Conservation (phyloP, 2,797 vertebrate genomes). For the Typhlichthys eigenmanni region DNA sequence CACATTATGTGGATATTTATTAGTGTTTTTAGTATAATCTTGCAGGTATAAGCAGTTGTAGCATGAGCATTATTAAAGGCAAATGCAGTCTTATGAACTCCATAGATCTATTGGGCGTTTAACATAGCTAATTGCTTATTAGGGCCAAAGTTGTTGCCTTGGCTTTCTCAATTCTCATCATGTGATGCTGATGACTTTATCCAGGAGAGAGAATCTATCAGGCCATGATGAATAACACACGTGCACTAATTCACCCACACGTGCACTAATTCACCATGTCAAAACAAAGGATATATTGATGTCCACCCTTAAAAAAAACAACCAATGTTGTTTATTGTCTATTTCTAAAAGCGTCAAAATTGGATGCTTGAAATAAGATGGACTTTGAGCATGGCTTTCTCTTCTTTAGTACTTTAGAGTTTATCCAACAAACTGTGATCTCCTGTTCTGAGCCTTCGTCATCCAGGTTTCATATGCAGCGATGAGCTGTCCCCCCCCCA, state of each 20-base stretch:
- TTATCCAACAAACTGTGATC: conserved; percentile 20
- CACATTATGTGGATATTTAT: too few species aligned
- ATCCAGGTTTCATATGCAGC: conserved; percentile 36
- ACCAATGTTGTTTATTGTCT: conserved; percentile 16
- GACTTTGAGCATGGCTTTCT: not conserved
- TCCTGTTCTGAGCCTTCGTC: conserved; percentile 46
- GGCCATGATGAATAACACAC: conserved; percentile 62
- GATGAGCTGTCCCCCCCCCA: conserved; percentile 45
- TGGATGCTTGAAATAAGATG: conserved; percentile 5
- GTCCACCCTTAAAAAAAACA: conserved; percentile 10
- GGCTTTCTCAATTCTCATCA: conserved; percentile 26
- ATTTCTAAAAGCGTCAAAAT: conserved; percentile 2
- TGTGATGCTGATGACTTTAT: conserved; percentile 48
- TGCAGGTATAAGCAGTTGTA: too few species aligned
- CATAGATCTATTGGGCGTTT: conserved; percentile 3
- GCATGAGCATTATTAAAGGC: too few species aligned
- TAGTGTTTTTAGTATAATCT: too few species aligned
- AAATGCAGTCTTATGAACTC: too few species aligned
- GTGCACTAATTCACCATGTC: conserved; percentile 17
- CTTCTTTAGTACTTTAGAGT: not conserved
- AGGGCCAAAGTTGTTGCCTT: conserved; percentile 50
- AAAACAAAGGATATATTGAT: conserved; percentile 28
- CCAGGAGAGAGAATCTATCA: conserved; percentile 68
- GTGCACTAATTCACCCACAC: conserved; percentile 19
- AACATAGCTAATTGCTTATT: conserved; percentile 61